These are phyloP conservation scores for Empis livida DNA, from an alignment of 2,888 invertebrate species.

Conservation along the genomic window DNA sequence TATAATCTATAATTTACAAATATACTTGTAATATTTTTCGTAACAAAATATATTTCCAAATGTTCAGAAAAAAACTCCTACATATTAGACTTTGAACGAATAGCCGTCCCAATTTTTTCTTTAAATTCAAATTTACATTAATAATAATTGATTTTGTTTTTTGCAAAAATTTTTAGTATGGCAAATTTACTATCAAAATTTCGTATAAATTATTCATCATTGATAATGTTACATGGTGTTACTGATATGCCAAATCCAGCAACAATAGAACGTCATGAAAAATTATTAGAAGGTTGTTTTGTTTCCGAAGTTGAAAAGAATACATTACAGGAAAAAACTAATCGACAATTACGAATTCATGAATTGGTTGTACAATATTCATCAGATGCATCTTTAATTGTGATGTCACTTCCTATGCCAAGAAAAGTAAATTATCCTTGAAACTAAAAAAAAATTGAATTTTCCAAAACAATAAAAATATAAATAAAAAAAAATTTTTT, in stretches of 20 bases:
- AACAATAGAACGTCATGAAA: constrained; percentile 60
- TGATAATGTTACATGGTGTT: constrained; percentile 85
- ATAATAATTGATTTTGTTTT: too few species aligned
- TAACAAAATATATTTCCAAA: too few species aligned
- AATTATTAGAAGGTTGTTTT: constrained; percentile 50
- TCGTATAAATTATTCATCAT: constrained; percentile 82
- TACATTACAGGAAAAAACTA: constrained; percentile 68
- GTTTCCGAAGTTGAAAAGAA: constrained; percentile 40
- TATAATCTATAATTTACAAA: too few species aligned
- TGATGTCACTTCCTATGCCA: constrained; percentile 95
- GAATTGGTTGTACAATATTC: constrained; percentile 85
- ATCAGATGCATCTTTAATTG: constrained; percentile 71
- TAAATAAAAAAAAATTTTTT: too few species aligned
- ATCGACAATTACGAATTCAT: constrained; percentile 77
- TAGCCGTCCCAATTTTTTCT: too few species aligned
- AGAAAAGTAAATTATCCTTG: constrained; percentile 52
- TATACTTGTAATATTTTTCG: too few species aligned
- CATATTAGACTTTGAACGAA: too few species aligned
- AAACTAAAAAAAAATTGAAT: too few species aligned
- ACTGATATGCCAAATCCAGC: constrained; percentile 65
- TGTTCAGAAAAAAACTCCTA: too few species aligned
- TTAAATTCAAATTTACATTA: too few species aligned
- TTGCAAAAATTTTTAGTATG: constrained; percentile 70
- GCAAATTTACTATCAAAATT: constrained; percentile 85
- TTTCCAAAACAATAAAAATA: too few species aligned